Evolutionary conservation across 2,888 invertebrate genomes (phyloP).

Genomic region (Eumacrocentrus americanus): DNA sequence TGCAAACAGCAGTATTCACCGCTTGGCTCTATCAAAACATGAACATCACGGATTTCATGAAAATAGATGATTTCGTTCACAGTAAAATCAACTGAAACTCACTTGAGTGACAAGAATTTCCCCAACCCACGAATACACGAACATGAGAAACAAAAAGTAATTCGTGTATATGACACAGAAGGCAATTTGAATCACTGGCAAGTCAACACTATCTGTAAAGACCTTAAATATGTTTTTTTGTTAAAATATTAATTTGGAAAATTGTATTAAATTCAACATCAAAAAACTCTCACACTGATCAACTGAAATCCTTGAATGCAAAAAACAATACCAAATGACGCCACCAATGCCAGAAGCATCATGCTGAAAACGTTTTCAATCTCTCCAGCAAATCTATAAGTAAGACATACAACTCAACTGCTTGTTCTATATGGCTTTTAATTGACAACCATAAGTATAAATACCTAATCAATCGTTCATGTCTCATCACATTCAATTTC

Average conservation of each 20-base stretch:
- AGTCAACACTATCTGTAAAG: neutral
- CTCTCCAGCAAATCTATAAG: neutral
- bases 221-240: neutral
- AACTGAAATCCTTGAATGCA: neutral
- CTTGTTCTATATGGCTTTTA: no score
- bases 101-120: no score
- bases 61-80: neutral
- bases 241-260: no score
- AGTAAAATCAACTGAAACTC: neutral
- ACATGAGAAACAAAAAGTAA: conserved; percentile 11
- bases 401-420: neutral
- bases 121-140: no score
- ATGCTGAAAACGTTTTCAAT: neutral
- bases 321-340: neutral
- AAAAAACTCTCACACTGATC: no score
- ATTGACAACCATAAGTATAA: neutral
- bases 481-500: conserved; percentile 14
- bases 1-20: neutral
- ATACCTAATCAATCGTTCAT: conserved; percentile 24
- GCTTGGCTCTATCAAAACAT: neutral
- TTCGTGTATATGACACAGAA: neutral
- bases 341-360: neutral
- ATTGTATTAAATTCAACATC: neutral
- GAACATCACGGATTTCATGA: neutral
- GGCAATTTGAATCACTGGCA: neutral